These are phyloP conservation scores for Thunnus thynnus DNA, from an alignment of 2,113 vertebrate genomes.

Conservation along the genomic window DNA sequence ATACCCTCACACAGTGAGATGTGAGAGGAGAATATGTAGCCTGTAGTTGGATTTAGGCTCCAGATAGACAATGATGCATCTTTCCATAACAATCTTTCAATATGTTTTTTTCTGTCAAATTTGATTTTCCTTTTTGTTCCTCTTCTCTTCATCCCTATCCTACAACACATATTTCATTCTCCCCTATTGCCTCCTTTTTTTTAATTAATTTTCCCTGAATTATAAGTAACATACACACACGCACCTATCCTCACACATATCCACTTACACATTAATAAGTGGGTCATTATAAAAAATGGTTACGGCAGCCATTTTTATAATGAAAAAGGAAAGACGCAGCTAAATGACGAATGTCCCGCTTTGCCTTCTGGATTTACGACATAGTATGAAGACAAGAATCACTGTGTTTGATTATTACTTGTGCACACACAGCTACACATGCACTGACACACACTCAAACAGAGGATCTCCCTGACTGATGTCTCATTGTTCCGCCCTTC, in stretches of 20 bases:
- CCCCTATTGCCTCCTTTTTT: background rate
- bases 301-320: slow-evolving; percentile 61
- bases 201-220: slow-evolving; percentile 4
- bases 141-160: background rate
- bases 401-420: slow-evolving; percentile 70
- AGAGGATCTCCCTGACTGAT: slow-evolving; percentile 70
- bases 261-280: slow-evolving; percentile 45
- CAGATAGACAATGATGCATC: background rate
- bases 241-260: slow-evolving; percentile 18
- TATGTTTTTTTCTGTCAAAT: background rate
- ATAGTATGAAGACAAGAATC: slow-evolving; percentile 64
- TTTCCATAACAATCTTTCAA: background rate
- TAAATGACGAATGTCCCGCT: slow-evolving; percentile 73
- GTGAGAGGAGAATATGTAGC: background rate
- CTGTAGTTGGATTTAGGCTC: background rate
- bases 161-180: slow-evolving; percentile 4
- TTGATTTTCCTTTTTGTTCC: slow-evolving; percentile 7
- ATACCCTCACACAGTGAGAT: too few species aligned
- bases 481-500: slow-evolving; percentile 77
- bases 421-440: slow-evolving; percentile 15
- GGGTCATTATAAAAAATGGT: slow-evolving; percentile 1
- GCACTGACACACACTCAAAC: slow-evolving; percentile 49
- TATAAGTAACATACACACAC: slow-evolving; percentile 6
- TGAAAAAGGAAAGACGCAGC: slow-evolving; percentile 66
- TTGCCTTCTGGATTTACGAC: slow-evolving; percentile 71